Base-by-base conservation (phyloP, 2,113 vertebrate genomes). In the Leptocoma aspasia region DNA sequence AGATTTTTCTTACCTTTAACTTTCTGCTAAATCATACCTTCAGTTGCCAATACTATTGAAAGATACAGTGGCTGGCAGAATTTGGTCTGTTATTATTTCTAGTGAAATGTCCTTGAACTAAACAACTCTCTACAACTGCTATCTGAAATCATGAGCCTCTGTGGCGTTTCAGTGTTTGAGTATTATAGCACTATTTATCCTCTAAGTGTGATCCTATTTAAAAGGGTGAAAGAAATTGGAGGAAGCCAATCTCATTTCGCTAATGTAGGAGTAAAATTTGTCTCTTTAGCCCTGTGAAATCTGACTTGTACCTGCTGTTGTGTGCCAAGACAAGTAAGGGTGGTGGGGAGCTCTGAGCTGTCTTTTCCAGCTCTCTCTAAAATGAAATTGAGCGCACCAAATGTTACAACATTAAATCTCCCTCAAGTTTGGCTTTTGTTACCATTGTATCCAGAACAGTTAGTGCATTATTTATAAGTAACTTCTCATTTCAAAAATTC, bases 151-250 rank as follows among this genome's bases (percentile, higher is more conserved):
- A 28, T 2, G 13, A 73, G 22, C n/a, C 9, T n/a, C 49, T 49
- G 42, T 89, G 80, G 35, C 42, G 91, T 94, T 95, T 94, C 35
- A 41, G 21, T 95, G 78, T 89, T 80, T 65, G 66, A 81, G 61
- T 76, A 66, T 95, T 94, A 35, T 33, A 90, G 20, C 52, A 10
- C 63, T 68, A 10, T 63, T 92, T 70, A 31, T 54, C 73, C 20
- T 65, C 33, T 45, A 57, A 26, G 28, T n/a, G 8, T 77, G 73
- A 41, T 69, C 3, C 13, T 28, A 12, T 83, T 86, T 69, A 50
- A 57, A 87, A 57, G 27, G 2, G 5, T 49, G 35, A 63, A 82
- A 57, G 59, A 27, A 57, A 20, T 10, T 15, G 9, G 28, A 26
- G 42, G 28, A 63, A 77, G 63, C 35, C 17, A 70, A 54, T 53